Base-by-base conservation (phyloP, 2,797 vertebrate species). In the Sphaeramia orbicularis region DNA sequence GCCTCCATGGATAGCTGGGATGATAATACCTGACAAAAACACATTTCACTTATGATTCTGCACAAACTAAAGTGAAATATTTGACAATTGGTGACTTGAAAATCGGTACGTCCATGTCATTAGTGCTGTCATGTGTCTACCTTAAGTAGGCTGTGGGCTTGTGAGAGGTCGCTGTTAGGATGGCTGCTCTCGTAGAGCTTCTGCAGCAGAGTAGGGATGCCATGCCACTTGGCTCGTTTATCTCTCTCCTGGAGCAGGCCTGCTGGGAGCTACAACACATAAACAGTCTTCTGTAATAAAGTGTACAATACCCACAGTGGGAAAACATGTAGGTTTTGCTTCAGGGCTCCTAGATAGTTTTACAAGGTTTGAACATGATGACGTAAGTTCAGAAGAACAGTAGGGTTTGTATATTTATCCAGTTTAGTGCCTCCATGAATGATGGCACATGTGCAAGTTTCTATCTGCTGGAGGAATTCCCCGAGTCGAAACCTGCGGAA, bases 1-100 rank as follows among this genome's bases (percentile, higher is more conserved):
- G 97, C 97, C 90, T 99, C 98, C 97, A 98, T 96, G 3, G 98
- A 99, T 30, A 99, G 96, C 40, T 99, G 94, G 16, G 98, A 96
- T 74, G 97, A 97, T 88, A 99, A 95, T 66, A 97, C 96, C 98
- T 99, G 81, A 48, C 51, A 38, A 68, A 2, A 50, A 59, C 36
- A 71, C 38, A 50, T 19, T 21, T 37, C 3, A 32, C 6, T 32
- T 13, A 13, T 50, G 8, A 44, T 15, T 48, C 32, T 38, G 50
- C 0, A 4, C 1, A 12, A n/a, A 24, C 11, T 38, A 52, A 35
- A 71, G 14, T 10, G 7, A 59, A 66, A 51, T 32, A 66, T 38
- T 47, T 9, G 52, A 15, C 9, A 24, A 27, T 3, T 5, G 18
- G 6, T 32, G 30, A 27, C 41, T 13, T 47, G 9, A 53, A 56